phyloP scores from a whole-genome alignment of 2,113 vertebrate genomes.

The Spizaetus ornatus region DNA sequence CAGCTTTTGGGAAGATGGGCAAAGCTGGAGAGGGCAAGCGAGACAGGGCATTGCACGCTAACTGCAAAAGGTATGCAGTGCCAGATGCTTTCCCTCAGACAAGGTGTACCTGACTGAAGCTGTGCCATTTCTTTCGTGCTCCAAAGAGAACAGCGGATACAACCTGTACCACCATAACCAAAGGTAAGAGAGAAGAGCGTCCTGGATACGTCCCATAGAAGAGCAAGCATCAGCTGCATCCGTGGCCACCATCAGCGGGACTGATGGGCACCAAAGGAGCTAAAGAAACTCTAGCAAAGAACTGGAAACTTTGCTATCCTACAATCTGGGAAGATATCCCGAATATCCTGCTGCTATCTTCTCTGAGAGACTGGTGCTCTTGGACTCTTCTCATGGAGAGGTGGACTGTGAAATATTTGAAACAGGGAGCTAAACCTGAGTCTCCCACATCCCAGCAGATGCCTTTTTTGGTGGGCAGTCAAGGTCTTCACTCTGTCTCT shows the following conservation, averaged over 20 bases:
- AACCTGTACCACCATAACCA: neutral
- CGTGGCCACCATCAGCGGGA: neutral
- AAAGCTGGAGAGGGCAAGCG: neutral
- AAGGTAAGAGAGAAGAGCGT: neutral
- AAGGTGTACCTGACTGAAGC: neutral
- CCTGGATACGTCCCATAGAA: neutral
- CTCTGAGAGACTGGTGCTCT: neutral
- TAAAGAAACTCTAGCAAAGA: neutral
- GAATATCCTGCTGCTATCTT: neutral
- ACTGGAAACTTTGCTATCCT: neutral
- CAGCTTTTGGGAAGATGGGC: neutral
- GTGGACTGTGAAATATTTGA: neutral
- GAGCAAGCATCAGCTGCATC: neutral
- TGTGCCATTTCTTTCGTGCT: neutral
- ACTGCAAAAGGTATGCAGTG: fast-evolving
- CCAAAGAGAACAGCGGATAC: neutral
- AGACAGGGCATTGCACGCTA: fast-evolving
- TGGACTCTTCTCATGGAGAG: neutral
- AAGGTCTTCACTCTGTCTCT: neutral
- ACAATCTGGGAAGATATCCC: neutral
- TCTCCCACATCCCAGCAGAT: neutral
- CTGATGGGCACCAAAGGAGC: neutral
- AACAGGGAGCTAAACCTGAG: neutral
- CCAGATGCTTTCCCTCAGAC: neutral
- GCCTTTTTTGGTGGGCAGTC: neutral